A percentile compares a stretch with the other conserved stretches of the same genome.
These are phyloP conservation scores for Kryptolebias marmoratus DNA, from an alignment of 2,113 vertebrate species.

Conservation along the genomic window DNA sequence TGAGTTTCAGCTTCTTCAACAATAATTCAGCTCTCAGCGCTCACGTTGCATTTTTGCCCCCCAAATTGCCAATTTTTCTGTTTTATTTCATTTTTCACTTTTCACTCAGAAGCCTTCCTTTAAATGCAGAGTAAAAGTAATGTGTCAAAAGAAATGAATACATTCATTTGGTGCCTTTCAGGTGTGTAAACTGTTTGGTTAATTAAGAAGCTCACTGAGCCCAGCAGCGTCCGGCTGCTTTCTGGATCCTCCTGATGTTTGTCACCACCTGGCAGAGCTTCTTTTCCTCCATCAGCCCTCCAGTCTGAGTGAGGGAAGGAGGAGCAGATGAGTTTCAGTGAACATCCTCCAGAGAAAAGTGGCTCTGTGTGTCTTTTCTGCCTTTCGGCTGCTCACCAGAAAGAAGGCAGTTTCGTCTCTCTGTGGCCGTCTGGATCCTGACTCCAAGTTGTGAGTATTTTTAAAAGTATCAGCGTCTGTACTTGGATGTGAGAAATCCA, in stretches of 20 bases:
- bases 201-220: conserved; percentile 51
- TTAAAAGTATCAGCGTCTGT: not conserved
- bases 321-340: not conserved
- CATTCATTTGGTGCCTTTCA: no score
- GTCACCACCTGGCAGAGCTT: conserved; percentile 5
- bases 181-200: no score
- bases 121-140: not conserved
- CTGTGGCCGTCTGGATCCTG: not conserved
- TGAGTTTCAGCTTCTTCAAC: no score
- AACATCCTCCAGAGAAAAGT: not conserved
- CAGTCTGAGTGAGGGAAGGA: conserved; percentile 17
- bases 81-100: not conserved
- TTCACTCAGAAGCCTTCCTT: no score
- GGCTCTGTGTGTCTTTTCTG: not conserved
- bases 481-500: conserved; percentile 5
- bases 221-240: conserved; percentile 62
- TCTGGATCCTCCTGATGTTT: conserved; percentile 53
- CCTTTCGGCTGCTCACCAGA: conserved; percentile 25
- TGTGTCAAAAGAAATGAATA: not conserved
- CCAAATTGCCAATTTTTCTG: no score
- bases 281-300: not conserved
- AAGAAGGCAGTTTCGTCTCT: not conserved
- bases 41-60: no score
- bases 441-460: conserved; percentile 2
- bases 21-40: no score